Evolutionary conservation across 1,140 invertebrate genomes (phyloP), one percentile per base, ranked within the genome.

Genomic region (Polyergus mexicanus): DNA sequence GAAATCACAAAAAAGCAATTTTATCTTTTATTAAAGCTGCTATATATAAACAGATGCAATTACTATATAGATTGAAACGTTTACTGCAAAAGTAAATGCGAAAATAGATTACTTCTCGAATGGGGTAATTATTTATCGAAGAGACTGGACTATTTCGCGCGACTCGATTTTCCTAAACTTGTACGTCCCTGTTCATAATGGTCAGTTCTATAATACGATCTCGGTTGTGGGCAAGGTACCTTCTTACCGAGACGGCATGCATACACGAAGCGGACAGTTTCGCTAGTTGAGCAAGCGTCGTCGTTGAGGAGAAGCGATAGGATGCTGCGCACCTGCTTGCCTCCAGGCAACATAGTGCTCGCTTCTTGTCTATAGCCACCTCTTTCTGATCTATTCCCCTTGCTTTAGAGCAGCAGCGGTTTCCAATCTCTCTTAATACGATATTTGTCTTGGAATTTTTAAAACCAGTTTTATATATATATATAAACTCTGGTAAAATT

Each of bases 271-370:
- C 78, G 68, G 71, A 83, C 78, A 83, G 78, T 62, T 83, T 83
- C 68, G 54, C 78, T 41, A 60, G 72, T 56, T 51, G 51, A 62
- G 75, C 28, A 58, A 85, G 68, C 69, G 63, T 60, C 74, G 69
- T 28, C 75, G 22, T 58, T 77, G 77, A 84, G 22, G 86, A 84
- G 71, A 88, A 65, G 68, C 83, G 84, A 91, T 84, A 89, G 89
- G 91, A 88, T 86, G 86, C 85, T 84, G 89, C 86, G 91, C 92
- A 92, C 92, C 92, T 93, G 92, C 91, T 91, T 84, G 92, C 92
- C 92, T 76, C 84, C 28, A 84, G 91, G 91, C 91, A 89, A 89
- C 76, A 38, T 35, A 71, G 76, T 75, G 62, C 85, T 63, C 78
- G 69, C 85, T 89, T 86, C 85, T 90, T 81, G 83, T 68, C 83